Conservation (phyloP, 2,797 vertebrate genomes). For the Valencia hispanica region DNA sequence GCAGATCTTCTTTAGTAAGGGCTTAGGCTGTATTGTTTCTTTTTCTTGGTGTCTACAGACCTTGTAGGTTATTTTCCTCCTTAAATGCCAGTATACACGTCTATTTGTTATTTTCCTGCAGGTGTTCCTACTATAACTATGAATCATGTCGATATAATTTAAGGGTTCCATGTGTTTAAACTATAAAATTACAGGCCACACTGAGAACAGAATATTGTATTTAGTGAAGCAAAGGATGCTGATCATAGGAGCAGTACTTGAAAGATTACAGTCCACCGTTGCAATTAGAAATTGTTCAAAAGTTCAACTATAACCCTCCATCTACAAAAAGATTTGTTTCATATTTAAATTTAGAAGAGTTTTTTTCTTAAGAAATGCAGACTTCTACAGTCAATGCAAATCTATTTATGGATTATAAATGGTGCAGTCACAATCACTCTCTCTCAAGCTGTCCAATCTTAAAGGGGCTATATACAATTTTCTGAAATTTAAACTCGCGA, state of each 20-base stretch:
- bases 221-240: neutral
- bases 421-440: neutral
- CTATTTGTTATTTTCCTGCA: neutral
- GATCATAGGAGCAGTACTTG: neutral
- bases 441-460: neutral
- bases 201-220: neutral
- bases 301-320: neutral
- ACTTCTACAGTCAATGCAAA: neutral
- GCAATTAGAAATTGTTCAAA: neutral
- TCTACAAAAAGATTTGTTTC: neutral
- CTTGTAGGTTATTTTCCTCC: neutral
- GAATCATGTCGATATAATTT: neutral
- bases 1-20: neutral
- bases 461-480: too few species aligned
- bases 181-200: neutral
- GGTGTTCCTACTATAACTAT: neutral
- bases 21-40: neutral
- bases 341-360: neutral
- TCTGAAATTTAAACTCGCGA: too few species aligned
- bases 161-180: neutral
- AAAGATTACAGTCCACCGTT: neutral
- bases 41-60: neutral
- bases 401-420: neutral
- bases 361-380: neutral
- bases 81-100: neutral